Evolutionary conservation across 2,888 invertebrate species (phyloP), one percentile per base, ranked within the genome.

Genomic region (Andrena dorsata): DNA sequence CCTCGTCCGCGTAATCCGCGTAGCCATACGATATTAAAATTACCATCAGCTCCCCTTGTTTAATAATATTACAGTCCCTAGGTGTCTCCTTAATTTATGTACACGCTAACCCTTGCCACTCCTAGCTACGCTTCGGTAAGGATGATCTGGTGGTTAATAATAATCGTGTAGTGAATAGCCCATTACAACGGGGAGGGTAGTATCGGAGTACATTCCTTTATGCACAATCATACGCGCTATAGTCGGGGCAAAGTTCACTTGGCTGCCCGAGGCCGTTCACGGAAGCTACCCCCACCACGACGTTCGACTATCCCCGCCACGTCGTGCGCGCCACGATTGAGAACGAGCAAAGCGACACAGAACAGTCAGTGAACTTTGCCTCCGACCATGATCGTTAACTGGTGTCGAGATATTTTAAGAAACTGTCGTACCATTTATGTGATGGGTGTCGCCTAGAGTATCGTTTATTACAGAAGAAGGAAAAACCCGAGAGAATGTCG

Each of bases 21-120:
- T 93, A 93, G 93, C 93, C 90, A 88, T 89, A 90, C 80, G 79
- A 79, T 73, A 86, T 90, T 87, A 86, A 87, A 87, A 84, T 84
- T 87, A 65, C 13, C 35, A 49, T 58, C 81, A 80, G 73, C 60
- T 76, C 26, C 47, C 26, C n/a, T 13, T 41, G 35, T 72, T 32
- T 76, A 49, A 56, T 32, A 86, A 85, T 86, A 81, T 87, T 86
- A 86, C 88, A 87, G 80, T 86, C 85, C 78, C 82, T 88, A 91
- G 85, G 80, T 89, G 80, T 85, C 83, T 89, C 79, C 69, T 87
- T 86, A 86, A 79, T 26, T 26, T 91, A 90, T 91, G 82, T 91
- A 91, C 90, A 90, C 86, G 82, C 87, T 90, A 89, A 49, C 77
- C 71, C 80, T 82, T 56, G 69, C 77, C 81, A 73, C 84, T 79